Evolutionary conservation across 2,888 invertebrate species (phyloP), one percentile per base, ranked within the genome.

Genomic region (Hypomecis atomaria): DNA sequence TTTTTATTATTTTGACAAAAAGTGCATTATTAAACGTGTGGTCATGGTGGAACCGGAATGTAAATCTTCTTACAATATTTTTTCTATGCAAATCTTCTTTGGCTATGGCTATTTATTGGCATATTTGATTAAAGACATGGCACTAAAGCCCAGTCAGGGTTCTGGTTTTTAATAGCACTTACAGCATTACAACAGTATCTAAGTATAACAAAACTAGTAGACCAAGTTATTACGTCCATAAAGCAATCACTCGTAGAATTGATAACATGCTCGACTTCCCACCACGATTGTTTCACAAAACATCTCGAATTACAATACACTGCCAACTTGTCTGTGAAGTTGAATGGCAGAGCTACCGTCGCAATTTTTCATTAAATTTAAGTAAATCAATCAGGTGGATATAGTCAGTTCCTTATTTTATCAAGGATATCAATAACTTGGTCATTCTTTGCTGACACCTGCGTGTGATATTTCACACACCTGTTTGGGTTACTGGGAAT

Each of bases 211-310:
- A 44, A 44, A 45, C 13, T 0, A 56, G 55, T 36, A 56, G 55
- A 45, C 6, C 55, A 37, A 44, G 44, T 54, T 40, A 54, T 56
- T 56, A 56, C 55, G 45, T 56, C 13, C 45, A n/a, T 10, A 10
- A 23, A 45, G 37, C 55, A 56, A 23, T 36, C 37, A 48, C 4
- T 42, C 47, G 36, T 13, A 23, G 52, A 48, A 57, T 8, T 42
- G 55, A 58, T 53, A 62, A 53, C 53, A 52, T 23, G 40, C 45
- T 56, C 55, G 44, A 10, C 0, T 53, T 58, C 57, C 47, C 52
- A 58, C 44, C n/a, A 13, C n/a, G n/a, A 56, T 38, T 52, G 50
- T 57, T 62, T 62, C 42, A 58, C 57, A 62, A 58, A 62, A 62
- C 53, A 58, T 62, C 45, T 50, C 36, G 13, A 37, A 43, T 58